These are phyloP conservation scores for Pseudomyrmex pallidus DNA, from an alignment of 1,140 invertebrate species.

Conservation along the genomic window DNA sequence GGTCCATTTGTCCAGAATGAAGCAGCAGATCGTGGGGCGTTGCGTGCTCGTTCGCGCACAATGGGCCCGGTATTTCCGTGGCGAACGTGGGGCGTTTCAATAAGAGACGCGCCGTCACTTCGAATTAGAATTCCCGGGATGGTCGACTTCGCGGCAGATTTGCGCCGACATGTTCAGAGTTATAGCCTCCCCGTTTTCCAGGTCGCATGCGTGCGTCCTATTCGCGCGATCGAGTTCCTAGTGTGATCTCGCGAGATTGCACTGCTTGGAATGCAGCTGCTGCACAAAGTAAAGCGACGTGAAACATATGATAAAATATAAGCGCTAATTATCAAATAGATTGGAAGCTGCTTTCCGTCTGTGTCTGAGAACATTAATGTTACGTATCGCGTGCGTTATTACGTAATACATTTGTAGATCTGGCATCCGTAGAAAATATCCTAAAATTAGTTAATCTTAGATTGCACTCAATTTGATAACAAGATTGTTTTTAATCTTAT, in stretches of 20 bases:
- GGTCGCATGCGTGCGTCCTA: neutral
- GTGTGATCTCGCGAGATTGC: neutral
- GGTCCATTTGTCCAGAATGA: conserved; percentile 41
- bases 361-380: no score
- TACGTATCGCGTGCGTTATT: no score
- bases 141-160: conserved; percentile 48
- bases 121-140: conserved; percentile 62
- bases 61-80: conserved; percentile 60
- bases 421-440: no score
- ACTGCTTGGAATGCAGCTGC: neutral
- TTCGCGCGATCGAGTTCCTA: neutral
- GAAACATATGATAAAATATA: neutral
- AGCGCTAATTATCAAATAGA: neutral
- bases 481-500: no score
- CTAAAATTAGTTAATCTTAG: no score
- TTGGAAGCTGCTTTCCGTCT: neutral
- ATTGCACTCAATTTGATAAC: no score
- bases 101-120: conserved; percentile 36
- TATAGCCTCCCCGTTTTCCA: no score
- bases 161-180: neutral
- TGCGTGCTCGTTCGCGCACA: conserved; percentile 32
- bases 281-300: neutral
- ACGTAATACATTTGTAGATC: neutral
- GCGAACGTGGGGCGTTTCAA: conserved; percentile 36
- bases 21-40: conserved; percentile 26